These are phyloP conservation scores for Cairina moschata DNA, from an alignment of 2,113 vertebrate species.

Conservation along the genomic window DNA sequence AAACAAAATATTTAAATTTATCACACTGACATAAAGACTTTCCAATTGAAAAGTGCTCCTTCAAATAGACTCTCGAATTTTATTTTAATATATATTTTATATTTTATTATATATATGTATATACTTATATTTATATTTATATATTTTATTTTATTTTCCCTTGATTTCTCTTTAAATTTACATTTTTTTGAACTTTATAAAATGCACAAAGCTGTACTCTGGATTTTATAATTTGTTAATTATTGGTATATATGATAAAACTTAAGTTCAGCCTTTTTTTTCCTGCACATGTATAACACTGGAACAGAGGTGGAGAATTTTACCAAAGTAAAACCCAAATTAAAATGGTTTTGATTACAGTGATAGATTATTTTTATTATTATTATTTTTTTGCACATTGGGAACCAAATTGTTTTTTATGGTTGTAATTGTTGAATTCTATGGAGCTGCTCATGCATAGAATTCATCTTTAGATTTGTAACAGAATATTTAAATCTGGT, in stretches of 20 bases:
- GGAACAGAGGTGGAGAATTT: background rate
- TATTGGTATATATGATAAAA: background rate
- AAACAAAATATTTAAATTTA: background rate
- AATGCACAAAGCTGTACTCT: background rate
- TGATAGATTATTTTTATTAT: background rate
- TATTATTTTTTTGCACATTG: background rate
- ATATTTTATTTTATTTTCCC: background rate
- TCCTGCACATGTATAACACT: background rate
- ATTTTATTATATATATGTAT: too few species aligned
- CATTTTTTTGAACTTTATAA: background rate
- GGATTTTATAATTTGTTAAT: slow-evolving; percentile 27
- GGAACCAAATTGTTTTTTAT: background rate
- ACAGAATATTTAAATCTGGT: background rate
- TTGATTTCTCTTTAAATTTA: background rate
- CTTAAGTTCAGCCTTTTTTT: background rate
- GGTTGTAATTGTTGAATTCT: background rate
- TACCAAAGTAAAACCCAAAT: background rate
- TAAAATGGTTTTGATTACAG: background rate
- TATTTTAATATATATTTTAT: background rate
- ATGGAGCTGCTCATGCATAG: background rate
- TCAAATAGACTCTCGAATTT: background rate
- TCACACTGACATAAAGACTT: background rate
- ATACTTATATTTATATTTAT: too few species aligned
- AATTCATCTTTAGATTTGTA: background rate
- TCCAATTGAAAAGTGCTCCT: background rate